Evolutionary conservation across 2,797 vertebrate genomes (phyloP), one percentile per base, ranked within the genome.

Genomic region (Helostoma temminkii): DNA sequence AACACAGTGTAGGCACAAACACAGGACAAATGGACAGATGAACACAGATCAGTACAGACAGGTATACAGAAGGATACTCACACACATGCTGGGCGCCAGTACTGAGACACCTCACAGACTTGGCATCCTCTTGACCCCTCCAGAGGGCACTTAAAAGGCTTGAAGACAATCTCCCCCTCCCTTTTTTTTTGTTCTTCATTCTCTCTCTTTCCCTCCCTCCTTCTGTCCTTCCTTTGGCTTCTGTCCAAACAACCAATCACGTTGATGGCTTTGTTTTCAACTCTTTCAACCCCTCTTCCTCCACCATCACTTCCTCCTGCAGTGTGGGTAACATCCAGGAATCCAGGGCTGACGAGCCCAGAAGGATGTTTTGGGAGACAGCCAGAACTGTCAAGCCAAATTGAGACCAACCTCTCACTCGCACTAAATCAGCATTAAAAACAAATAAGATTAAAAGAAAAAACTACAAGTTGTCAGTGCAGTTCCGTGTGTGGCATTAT

Each of bases 201-300:
- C 74, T 26, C 49, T 53, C 36, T 39, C 62, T 16, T 62, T 4
- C 52, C 58, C 83, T 73, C 53, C 64, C 61, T 71, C 76, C 74
- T 70, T 78, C 88, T 80, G 75, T 83, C 76, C 79, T 75, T 53
- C 4, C 66, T 81, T 89, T 93, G 92, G 93, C 90, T 82, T 74
- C 70, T 32, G 75, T 91, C 92, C 94, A 94, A 88, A 91, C 82
- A 89, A 76, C 91, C 91, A 93, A 92, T 93, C 89, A 91, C 74
- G 71, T 77, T 91, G 92, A 93, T 88, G 79, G 82, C 83, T 91
- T 90, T 92, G 90, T 91, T 90, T 93, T 90, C 88, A 83, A 70
- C 83, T 87, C 83, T 65, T 76, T 79, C 83, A 61, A 62, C 61
- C 80, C 64, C 72, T 60, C 77, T 71, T 30, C 76, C 79, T 71